Base-by-base conservation (phyloP, 2,888 invertebrate genomes). In the Altica lythri region DNA sequence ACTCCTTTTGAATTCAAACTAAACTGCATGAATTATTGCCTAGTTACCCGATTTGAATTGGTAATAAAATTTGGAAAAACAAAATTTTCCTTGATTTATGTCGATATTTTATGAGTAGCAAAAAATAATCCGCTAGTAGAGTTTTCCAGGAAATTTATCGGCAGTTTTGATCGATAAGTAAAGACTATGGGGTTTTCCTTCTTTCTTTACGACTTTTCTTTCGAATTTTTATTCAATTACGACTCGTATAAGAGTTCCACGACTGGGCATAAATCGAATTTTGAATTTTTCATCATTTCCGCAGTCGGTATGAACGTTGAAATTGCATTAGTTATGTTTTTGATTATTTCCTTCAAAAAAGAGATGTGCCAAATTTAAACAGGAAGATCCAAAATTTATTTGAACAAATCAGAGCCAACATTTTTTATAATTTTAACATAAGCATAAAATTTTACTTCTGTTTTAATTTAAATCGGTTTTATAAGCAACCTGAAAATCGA, bases 61-160 rank as follows among this genome's bases (percentile, higher is more conserved):
- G 71, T 71, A 71, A 71, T 71, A 70, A 69, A 71, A 70, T 70
- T 69, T 67, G 68, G 66, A 69, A 67, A 68, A 70, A 71, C 70
- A 68, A 70, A 68, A 68, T 68, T 69, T 68, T 62, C 59, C 53
- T 55, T 69, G 70, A 71, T 71, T 71, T 71, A 70, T 69, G 66
- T 59, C 53, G 63, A 64, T 64, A 66, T 67, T 70, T 51, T 51
- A 68, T 68, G 66, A 68, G 68, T 61, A 61, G 65, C 64, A 67
- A 68, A 68, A 70, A 68, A 67, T 66, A 68, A 68, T 67, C 43
- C 48, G 38, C 14, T n/a, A 38, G 8, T n/a, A n/a, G 19, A 38
- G 17, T 38, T 38, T 53, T 27, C 4, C 37, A 40, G 52, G 45
- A 55, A 63, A 67, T 65, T 67, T 67, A 63, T 65, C 56, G 61